phyloP scores from a whole-genome alignment of 2,888 invertebrate genomes.

The Griposia aprilina region DNA sequence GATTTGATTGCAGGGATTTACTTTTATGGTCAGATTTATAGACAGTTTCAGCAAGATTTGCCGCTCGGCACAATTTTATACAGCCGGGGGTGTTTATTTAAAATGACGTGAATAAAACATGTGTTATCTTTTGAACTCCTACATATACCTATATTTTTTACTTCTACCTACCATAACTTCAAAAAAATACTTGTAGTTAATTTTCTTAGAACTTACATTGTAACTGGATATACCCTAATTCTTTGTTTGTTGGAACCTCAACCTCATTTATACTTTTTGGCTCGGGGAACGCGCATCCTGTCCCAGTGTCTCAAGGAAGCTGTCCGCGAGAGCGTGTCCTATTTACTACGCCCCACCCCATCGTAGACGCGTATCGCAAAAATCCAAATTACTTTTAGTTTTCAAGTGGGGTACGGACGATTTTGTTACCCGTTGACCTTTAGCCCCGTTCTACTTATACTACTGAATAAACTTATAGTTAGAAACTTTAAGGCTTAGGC shows the following conservation, averaged over 20 bases:
- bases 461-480: conserved; percentile 65
- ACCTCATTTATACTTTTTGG: conserved; percentile 57
- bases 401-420: conserved; percentile 59
- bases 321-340: conserved; percentile 51
- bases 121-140: conserved; percentile 38
- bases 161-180: not conserved
- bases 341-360: conserved; percentile 57
- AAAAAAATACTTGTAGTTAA: not conserved
- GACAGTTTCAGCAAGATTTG: conserved; percentile 85
- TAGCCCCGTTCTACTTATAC: conserved; percentile 54
- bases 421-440: conserved; percentile 62
- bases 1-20: conserved; percentile 89
- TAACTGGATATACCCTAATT: conserved; percentile 13
- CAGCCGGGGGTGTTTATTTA: conserved; percentile 76
- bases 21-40: conserved; percentile 89
- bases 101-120: conserved; percentile 74
- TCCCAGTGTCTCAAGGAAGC: conserved; percentile 44
- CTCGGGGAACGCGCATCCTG: conserved; percentile 44
- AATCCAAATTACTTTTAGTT: conserved; percentile 69
- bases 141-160: not conserved
- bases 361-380: conserved; percentile 59
- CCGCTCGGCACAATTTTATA: conserved; percentile 79
- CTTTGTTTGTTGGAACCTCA: conserved; percentile 24
- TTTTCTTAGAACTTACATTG: not conserved
- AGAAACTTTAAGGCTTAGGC: conserved; percentile 56